phyloP scores from a whole-genome alignment of 2,797 vertebrate genomes.

The Odontamblyopus lacepedii region DNA sequence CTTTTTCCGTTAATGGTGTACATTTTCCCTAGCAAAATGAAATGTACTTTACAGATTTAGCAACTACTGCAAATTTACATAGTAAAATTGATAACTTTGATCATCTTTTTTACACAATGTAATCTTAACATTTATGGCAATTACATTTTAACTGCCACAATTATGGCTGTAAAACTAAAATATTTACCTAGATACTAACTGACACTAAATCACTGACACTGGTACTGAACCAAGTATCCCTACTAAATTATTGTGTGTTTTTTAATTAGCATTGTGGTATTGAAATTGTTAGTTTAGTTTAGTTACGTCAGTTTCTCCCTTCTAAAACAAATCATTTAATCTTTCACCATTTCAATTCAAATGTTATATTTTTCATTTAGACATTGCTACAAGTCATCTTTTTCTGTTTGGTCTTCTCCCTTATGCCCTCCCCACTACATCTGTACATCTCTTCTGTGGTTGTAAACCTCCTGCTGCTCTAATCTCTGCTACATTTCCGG shows the following conservation, averaged over 20 bases:
- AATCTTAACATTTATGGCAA: not conserved
- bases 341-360: not conserved
- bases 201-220: not conserved
- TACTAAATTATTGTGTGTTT: too few relatives aligned
- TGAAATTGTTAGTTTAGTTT: too few relatives aligned
- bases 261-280: too few relatives aligned
- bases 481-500: not conserved
- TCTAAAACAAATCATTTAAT: not conserved
- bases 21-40: conserved; percentile 16
- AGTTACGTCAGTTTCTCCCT: not conserved
- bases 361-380: too few relatives aligned
- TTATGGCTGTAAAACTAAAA: too few relatives aligned
- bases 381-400: too few relatives aligned
- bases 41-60: not conserved
- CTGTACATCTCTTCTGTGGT: not conserved
- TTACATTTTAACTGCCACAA: not conserved
- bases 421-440: not conserved
- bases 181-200: too few relatives aligned
- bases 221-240: not conserved
- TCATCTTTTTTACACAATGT: not conserved
- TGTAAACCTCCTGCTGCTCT: not conserved
- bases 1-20: conserved; percentile 26
- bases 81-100: not conserved
- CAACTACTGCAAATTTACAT: not conserved
- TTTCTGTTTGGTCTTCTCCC: not conserved